These are phyloP conservation scores for Anoura caudifer DNA, from an alignment of 2,113 vertebrate species.

Conservation along the genomic window DNA sequence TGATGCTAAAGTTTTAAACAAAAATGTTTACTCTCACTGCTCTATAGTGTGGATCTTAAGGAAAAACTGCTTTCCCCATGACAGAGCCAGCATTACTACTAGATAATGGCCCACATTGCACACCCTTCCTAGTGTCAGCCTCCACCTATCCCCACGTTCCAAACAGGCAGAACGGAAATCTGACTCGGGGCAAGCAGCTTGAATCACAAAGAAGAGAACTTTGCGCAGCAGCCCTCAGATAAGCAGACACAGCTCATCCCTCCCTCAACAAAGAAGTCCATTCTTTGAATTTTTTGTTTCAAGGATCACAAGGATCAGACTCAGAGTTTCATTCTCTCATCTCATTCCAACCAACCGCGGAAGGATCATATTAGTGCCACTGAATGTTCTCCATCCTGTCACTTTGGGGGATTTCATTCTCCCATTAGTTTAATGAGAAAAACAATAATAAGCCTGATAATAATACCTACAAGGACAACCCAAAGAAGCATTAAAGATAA, in stretches of 20 bases:
- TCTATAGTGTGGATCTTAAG: neutral
- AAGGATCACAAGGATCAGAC: neutral
- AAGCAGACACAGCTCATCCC: rapidly evolving
- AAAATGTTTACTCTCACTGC: neutral
- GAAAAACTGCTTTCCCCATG: neutral
- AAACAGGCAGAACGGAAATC: neutral
- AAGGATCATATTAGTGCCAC: neutral
- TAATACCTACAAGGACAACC: neutral
- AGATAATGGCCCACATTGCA: neutral
- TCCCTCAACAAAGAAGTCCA: neutral
- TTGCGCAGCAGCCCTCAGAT: no score
- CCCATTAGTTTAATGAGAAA: neutral
- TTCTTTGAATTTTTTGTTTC: neutral
- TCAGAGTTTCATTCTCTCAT: neutral
- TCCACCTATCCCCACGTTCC: neutral
- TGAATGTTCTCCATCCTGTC: neutral
- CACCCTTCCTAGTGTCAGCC: neutral
- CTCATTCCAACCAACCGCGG: neutral
- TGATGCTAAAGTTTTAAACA: neutral
- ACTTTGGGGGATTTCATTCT: neutral
- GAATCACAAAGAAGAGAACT: neutral
- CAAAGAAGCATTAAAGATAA: neutral
- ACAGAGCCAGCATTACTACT: neutral
- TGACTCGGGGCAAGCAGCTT: neutral
- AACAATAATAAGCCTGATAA: neutral